These are phyloP conservation scores for Nothocercus nigrocapillus DNA, from an alignment of 2,113 vertebrate genomes.

Conservation along the genomic window DNA sequence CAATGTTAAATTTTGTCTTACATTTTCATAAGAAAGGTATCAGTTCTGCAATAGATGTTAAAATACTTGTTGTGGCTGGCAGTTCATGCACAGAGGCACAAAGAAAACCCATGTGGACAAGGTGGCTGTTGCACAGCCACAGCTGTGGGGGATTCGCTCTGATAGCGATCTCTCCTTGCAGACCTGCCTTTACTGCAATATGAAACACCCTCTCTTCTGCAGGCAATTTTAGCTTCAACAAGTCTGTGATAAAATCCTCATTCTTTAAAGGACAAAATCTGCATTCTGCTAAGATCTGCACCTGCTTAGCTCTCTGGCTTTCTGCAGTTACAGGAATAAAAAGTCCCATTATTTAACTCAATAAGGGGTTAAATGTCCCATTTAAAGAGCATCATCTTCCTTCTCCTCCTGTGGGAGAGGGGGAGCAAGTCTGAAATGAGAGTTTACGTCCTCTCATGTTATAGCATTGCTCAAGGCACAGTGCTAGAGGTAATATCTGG, in stretches of 20 bases:
- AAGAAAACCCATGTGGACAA: fast-evolving
- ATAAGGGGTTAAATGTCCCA: too few relatives aligned
- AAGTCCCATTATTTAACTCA: not conserved
- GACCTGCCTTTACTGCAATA: not conserved
- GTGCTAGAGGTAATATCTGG: not conserved
- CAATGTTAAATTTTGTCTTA: not conserved
- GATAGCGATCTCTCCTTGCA: not conserved
- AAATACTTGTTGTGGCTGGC: not conserved
- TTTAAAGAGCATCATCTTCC: not conserved
- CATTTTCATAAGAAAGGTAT: not conserved
- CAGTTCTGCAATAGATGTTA: not conserved
- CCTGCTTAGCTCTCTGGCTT: not conserved
- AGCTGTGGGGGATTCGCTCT: not conserved
- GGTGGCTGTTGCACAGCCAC: not conserved
- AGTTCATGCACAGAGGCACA: not conserved
- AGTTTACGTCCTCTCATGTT: not conserved
- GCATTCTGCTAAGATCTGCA: not conserved
- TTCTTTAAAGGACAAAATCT: not conserved
- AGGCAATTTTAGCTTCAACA: not conserved
- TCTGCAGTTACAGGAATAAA: not conserved
- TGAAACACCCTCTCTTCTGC: not conserved
- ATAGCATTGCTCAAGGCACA: not conserved
- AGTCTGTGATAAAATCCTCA: not conserved
- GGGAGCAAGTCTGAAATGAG: not conserved
- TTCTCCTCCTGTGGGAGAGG: not conserved